These are phyloP conservation scores for Drosophila gaucha DNA, from an alignment of 2,888 invertebrate species.

Conservation along the genomic window DNA sequence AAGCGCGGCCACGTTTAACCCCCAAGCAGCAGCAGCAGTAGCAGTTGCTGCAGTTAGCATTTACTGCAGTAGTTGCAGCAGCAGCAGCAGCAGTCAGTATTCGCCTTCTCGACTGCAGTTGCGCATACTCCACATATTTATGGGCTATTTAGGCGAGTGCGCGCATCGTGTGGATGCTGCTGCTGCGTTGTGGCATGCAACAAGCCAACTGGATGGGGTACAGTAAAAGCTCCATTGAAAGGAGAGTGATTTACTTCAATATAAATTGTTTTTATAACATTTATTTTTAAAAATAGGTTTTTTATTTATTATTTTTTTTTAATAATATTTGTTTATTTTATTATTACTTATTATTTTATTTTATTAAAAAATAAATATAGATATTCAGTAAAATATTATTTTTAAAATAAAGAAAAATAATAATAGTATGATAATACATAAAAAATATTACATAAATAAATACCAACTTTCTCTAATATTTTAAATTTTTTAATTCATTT, in stretches of 20 bases:
- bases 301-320: no score
- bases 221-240: neutral
- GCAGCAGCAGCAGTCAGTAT: neutral
- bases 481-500: no score
- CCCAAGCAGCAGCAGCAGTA: constrained; percentile 59
- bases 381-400: no score
- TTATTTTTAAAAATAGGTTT: no score
- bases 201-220: constrained; percentile 4
- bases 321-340: no score
- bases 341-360: no score
- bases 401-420: no score
- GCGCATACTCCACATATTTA: constrained; percentile 79
- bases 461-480: no score
- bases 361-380: no score
- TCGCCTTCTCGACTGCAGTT: constrained; percentile 26
- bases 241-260: neutral
- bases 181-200: constrained; percentile 14
- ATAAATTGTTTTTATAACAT: neutral
- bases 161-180: constrained; percentile 59
- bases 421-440: no score
- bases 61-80: constrained; percentile 16
- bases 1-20: constrained; percentile 73
- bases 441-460: no score
- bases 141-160: constrained; percentile 74
- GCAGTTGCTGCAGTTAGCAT: constrained; percentile 22